Conservation (phyloP, 2,888 invertebrate species). For the Leucozona laternaria region DNA sequence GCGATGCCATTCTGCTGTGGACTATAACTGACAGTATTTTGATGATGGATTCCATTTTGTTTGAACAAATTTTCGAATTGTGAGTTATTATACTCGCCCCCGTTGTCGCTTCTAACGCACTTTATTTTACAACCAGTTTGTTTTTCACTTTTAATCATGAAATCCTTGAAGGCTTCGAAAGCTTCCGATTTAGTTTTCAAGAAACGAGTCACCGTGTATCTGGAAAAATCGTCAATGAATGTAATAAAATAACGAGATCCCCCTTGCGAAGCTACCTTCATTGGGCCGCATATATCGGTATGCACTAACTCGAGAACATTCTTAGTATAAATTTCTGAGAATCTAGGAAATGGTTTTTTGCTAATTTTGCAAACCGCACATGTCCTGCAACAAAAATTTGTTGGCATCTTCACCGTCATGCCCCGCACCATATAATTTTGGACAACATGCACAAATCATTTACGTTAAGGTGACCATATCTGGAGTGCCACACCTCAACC, state of each 20-base stretch:
- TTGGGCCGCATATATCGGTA: constrained; percentile 67
- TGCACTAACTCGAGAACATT: constrained; percentile 52
- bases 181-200: too few species aligned
- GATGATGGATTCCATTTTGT: too few species aligned
- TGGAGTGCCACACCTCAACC: constrained; percentile 43
- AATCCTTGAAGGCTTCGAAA: too few species aligned
- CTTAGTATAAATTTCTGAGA: constrained; percentile 27
- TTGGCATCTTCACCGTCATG: constrained; percentile 25
- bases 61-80: too few species aligned
- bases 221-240: too few species aligned
- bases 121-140: too few species aligned
- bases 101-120: too few species aligned
- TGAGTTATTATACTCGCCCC: too few species aligned
- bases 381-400: constrained; percentile 53
- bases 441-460: constrained; percentile 47
- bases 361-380: constrained; percentile 51
- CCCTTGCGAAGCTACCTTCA: constrained; percentile 61
- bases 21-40: too few species aligned
- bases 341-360: constrained; percentile 29
- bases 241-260: too few species aligned
- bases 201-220: too few species aligned
- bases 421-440: constrained; percentile 45
- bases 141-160: neutral
- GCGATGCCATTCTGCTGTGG: too few species aligned
- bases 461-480: constrained; percentile 55